Base-by-base conservation (phyloP, 1,140 invertebrate genomes). In the Magallana angulata region DNA sequence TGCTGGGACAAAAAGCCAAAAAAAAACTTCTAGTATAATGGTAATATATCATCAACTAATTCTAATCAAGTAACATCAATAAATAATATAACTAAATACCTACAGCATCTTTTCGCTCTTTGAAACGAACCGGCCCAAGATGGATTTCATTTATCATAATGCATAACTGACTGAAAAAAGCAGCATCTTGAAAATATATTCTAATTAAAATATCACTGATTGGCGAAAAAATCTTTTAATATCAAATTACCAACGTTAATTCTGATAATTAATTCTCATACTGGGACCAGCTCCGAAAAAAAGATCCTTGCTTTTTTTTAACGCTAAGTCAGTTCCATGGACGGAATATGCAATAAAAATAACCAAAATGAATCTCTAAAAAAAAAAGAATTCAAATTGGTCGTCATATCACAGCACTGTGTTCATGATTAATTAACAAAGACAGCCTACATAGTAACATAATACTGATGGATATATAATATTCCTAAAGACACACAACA, bases 401-500 rank as follows among this genome's bases (percentile, higher is more conserved):
- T 76, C 18, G 36, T 76, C 14, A 76, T 76, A 76, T 76, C 68
- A 76, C 68, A 76, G 68, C 24, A 76, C 36, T 76, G 30, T 30
- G 11, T 76, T 76, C 18, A 76, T 76, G 18, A 76, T 76, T 30
- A 76, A 76, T 76, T 76, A 76, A 76, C 68, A 76, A 76, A 11
- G 18, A 76, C 24, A 76, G 24, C 24, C 68, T 76, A 76, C 68
- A 76, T 30, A 30, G 36, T 76, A 76, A 76, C 68, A 76, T 76
- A 76, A 76, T 76, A 76, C 68, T 76, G 68, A 76, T 76, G 24
- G 24, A 76, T 76, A 76, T 76, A 76, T 48, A 48, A 48, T 76
- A 76, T 76, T 76, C 68, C 68, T 76, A 76, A 76, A 76, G 68
- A 76, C 68, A 76, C 68, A 76, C 68, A 76, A 76, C 68, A 76